phyloP scores from a whole-genome alignment of 30 jellyfish, hydroid and myxozoan species.

The Hydractinia symbiolongicarpus region DNA sequence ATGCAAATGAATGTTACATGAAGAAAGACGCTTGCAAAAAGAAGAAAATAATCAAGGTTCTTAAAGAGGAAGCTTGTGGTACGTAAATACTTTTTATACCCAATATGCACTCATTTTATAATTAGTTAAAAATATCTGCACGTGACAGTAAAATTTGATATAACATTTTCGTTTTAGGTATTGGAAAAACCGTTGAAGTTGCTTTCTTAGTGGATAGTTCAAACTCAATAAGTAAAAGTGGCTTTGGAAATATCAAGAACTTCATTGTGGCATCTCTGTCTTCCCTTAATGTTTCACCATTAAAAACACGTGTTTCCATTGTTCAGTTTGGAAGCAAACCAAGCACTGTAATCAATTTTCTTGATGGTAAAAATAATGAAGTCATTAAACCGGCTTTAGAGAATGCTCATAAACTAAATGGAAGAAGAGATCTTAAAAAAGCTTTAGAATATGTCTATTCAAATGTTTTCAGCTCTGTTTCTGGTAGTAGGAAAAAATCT shows the following conservation, averaged over 20 bases:
- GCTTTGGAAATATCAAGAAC: not conserved
- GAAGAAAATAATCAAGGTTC: slow-evolving; percentile 22
- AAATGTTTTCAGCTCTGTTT: slow-evolving; percentile 6
- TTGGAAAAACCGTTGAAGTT: slow-evolving; percentile 18
- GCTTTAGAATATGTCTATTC: slow-evolving; percentile 32
- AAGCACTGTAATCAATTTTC: slow-evolving; percentile 20
- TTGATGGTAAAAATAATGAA: not conserved
- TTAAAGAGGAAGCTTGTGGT: slow-evolving; percentile 69
- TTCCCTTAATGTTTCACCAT: not conserved
- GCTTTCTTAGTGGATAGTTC: slow-evolving; percentile 38
- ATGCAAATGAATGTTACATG: slow-evolving; percentile 66
- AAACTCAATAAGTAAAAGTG: not conserved
- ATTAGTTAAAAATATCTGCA: too few species aligned
- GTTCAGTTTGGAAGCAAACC: slow-evolving; percentile 48
- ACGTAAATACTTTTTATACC: not conserved
- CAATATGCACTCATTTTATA: too few species aligned
- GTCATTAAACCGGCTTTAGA: not conserved
- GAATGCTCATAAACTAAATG: slow-evolving; percentile 32
- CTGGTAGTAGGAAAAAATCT: slow-evolving; percentile 14
- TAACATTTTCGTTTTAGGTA: slow-evolving; percentile 36
- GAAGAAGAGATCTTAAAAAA: slow-evolving; percentile 51
- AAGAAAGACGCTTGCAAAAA: slow-evolving; percentile 46
- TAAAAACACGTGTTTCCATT: slow-evolving; percentile 44
- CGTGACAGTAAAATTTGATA: not conserved
- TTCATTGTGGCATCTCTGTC: not conserved